Conservation (phyloP, 2,888 invertebrate species). For the Cheilosia grossa region DNA sequence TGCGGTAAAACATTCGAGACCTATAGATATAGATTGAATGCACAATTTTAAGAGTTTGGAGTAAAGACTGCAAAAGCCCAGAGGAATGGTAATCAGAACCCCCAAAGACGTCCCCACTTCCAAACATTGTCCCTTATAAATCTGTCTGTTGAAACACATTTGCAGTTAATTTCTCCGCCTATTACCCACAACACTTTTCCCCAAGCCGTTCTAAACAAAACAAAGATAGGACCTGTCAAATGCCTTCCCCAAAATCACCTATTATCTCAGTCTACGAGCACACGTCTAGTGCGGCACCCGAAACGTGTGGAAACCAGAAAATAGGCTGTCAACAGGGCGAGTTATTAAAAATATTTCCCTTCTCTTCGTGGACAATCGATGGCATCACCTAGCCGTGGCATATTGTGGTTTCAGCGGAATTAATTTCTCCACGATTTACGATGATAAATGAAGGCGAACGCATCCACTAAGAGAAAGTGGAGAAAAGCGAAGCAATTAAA, state of each 20-base stretch:
- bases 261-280: constrained; percentile 1
- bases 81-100: no score
- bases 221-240: constrained; percentile 54
- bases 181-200: constrained; percentile 10
- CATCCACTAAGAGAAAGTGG: constrained; percentile 73
- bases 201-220: constrained; percentile 27
- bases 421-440: constrained; percentile 68
- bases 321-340: constrained; percentile 69
- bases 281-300: constrained; percentile 48
- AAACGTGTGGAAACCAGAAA: constrained; percentile 59
- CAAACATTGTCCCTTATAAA: constrained; percentile 1
- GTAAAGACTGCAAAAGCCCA: no score
- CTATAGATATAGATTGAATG: no score
- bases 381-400: constrained; percentile 60
- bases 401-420: constrained; percentile 65
- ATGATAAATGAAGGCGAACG: constrained; percentile 69
- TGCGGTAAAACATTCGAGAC: no score
- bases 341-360: constrained; percentile 71
- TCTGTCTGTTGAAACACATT: constrained; percentile 12
- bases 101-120: background rate
- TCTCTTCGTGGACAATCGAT: constrained; percentile 37
- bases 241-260: constrained; percentile 33
- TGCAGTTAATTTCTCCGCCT: constrained; percentile 23
- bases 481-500: constrained; percentile 72
- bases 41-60: no score